phyloP scores from a whole-genome alignment of 2,797 vertebrate species.

The Meda fulgida region DNA sequence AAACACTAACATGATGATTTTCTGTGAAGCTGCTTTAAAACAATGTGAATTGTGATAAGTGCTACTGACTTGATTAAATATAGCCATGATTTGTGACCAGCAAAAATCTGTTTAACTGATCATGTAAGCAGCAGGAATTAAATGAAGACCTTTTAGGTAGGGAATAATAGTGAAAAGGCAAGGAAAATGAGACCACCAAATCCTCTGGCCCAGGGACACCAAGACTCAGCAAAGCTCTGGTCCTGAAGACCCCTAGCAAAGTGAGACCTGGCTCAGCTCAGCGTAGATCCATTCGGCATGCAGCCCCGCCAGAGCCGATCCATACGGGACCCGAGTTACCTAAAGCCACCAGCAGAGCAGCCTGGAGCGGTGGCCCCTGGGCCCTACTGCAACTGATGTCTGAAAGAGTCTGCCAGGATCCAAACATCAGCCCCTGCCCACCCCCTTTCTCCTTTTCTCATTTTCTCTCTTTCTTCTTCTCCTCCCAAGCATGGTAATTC shows the following conservation, averaged over 20 bases:
- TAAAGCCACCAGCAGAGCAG: constrained; percentile 69
- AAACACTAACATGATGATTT: background rate
- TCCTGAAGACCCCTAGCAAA: constrained; percentile 72
- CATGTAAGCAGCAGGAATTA: background rate
- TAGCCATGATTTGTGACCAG: background rate
- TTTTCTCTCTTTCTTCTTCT: constrained; percentile 45
- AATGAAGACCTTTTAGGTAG: background rate
- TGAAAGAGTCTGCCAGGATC: constrained; percentile 69
- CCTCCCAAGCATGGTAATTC: constrained; percentile 76
- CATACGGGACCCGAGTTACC: constrained; percentile 78
- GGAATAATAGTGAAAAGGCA: background rate
- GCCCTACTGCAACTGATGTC: constrained; percentile 82
- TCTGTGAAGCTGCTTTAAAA: background rate
- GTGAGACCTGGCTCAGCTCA: constrained; percentile 60
- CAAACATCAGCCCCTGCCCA: constrained; percentile 63
- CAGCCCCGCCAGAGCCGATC: constrained; percentile 65
- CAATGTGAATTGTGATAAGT: background rate
- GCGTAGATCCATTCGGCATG: constrained; percentile 77
- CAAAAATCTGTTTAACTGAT: background rate
- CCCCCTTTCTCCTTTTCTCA: constrained; percentile 48
- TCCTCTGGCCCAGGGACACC: constrained; percentile 68
- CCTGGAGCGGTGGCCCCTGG: constrained; percentile 67
- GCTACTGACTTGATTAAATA: background rate
- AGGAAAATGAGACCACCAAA: constrained; percentile 58
- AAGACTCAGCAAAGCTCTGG: constrained; percentile 58